Base-by-base conservation (phyloP, 1,140 invertebrate species). In the Heliconius hermathena region DNA sequence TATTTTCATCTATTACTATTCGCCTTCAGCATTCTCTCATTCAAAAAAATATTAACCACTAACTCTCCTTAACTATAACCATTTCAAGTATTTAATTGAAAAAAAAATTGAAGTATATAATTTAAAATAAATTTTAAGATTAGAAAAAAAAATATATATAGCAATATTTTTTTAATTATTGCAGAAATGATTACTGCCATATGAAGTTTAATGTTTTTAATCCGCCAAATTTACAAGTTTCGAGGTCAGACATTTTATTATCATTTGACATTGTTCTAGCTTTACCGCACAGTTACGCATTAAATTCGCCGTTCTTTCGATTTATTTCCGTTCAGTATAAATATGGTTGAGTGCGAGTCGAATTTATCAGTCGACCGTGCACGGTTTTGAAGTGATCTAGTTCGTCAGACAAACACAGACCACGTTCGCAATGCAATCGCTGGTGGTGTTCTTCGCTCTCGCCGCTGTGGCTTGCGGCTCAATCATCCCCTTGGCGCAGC, bases 371-470 rank as follows among this genome's bases (percentile, higher is more conserved):
- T 91, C 90, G 85, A 82, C 90, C 89, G 87, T 85, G 85, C 81
- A 81, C 90, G 89, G 89, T 91, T 91, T 66, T 86, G 88, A 90
- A 91, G 90, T 90, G 88, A 90, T 90, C 89, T 87, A 83, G 74
- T 83, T 79, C 85, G 92, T 90, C 88, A 88, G 84, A 84, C 85
- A 89, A 88, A 87, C 90, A 91, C 91, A 93, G 89, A 90, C 90
- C 87, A 90, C 90, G 87, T 87, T 87, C 77, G 16, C 77, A 80
- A 83, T 80, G 82, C 82, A 83, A 81, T 71, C 36, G 71, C 84
- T 89, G 87, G 87, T 88, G 87, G 87, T 88, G 87, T 87, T 88
- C 74, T 82, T 87, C 77, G 85, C 87, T 84, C 84, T 85, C 72
- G 85, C 84, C 82, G 79, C 85, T 70, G 85, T 85, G 83, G 87